Evolutionary conservation across 2,113 vertebrate genomes (phyloP).

Genomic region (Dasypus novemcinctus): DNA sequence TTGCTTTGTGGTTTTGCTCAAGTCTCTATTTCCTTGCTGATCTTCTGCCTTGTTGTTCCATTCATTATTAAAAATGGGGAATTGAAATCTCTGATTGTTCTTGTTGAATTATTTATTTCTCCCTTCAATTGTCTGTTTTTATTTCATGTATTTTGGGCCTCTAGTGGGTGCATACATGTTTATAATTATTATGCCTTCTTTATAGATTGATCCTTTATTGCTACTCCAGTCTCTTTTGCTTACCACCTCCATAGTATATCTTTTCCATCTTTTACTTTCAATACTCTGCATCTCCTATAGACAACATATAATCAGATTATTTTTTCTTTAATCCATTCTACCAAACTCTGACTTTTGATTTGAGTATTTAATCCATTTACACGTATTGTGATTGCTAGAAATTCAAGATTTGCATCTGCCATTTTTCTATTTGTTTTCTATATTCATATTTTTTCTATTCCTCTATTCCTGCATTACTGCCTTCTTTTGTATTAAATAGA

Average conservation of each 20-base stretch:
- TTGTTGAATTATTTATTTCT: neutral
- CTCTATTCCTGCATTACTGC: too few species aligned
- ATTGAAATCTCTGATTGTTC: too few species aligned
- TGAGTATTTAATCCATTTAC: neutral
- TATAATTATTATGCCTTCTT: neutral
- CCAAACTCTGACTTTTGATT: neutral
- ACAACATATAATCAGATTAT: neutral
- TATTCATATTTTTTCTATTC: neutral
- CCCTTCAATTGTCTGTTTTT: neutral
- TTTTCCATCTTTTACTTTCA: neutral
- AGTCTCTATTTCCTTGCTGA: neutral
- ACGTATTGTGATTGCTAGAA: neutral
- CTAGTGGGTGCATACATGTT: neutral
- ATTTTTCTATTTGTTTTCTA: neutral
- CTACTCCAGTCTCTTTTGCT: neutral
- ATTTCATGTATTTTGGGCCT: neutral
- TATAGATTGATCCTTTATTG: neutral
- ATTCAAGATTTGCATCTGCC: neutral
- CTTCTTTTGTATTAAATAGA: neutral
- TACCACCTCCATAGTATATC: neutral
- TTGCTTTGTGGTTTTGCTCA: neutral
- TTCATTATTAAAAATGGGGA: too few species aligned
- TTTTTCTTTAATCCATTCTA: neutral
- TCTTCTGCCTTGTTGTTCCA: neutral
- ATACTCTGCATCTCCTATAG: neutral